Base-by-base conservation (phyloP, 2,113 vertebrate species). In the Falcunculus frontatus region DNA sequence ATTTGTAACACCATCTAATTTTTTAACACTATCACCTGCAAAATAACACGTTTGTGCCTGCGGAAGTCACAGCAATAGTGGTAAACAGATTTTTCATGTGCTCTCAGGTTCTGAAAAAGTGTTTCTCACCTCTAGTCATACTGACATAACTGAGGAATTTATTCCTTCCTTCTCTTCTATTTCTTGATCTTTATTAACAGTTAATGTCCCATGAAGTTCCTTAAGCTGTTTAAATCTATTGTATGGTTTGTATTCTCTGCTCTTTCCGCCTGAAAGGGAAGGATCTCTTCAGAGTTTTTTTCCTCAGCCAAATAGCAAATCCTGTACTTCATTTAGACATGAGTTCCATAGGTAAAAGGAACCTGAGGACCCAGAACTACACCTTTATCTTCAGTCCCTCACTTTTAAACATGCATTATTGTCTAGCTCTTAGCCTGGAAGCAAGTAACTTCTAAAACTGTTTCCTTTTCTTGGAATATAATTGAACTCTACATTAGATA, bases 41-140 rank as follows among this genome's bases (percentile, higher is more conserved):
- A n/a, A 74, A 27, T 44, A 76, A 30, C 33, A 6, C 2, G 6
- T 47, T 47, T 37, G 9, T 57, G 33, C 44, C 13, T 53, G 52
- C 29, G 47, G 60, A 72, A 87, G 14, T 64, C 53, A 35, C 22
- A 87, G 47, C 20, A 69, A 0, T 69, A 1, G 0, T 1, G 1
- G 23, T 67, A 39, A 89, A 72, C 32, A 78, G 41, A 13, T 0
- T 87, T 82, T 42, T 72, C 9, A 21, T 49, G 26, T 87, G n/a
- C 62, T 87, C 12, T 4, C 26, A 62, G 25, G n/a, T 68, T 86
- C 33, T 72, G 49, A 25, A 82, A 35, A 77, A 78, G 46, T 29
- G 10, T 75, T 60, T 76, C n/a, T n/a, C 10, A 30, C 52, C 44
- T 39, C 39, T 53, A 5, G 16, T 75, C 11, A 9, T 41, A 11